phyloP scores from a whole-genome alignment of 2,797 vertebrate genomes.

The Phoeniculus purpureus region DNA sequence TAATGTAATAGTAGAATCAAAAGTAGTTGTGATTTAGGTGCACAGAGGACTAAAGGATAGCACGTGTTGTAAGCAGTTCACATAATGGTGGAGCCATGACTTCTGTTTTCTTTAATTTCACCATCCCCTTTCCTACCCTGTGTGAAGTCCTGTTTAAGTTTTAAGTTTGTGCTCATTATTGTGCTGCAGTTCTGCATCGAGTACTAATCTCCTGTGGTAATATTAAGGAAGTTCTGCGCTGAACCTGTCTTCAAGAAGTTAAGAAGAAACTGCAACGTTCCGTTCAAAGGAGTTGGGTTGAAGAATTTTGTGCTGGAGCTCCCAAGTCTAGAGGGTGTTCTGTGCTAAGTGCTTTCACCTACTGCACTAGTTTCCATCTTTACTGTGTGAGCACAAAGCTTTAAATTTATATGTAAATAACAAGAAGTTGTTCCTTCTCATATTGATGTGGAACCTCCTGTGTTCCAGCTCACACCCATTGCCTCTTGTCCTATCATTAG shows the following conservation, averaged over 20 bases:
- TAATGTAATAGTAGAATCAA: neutral
- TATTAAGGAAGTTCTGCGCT: neutral
- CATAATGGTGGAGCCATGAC: neutral
- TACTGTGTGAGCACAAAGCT: neutral
- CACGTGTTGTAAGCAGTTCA: neutral
- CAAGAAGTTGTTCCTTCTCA: no score
- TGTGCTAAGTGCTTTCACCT: neutral
- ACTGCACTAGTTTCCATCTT: neutral
- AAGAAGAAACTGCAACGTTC: neutral
- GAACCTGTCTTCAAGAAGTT: neutral
- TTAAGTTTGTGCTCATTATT: neutral
- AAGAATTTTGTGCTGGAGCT: neutral
- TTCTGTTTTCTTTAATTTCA: neutral
- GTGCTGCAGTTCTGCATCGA: neutral
- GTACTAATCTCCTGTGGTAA: neutral
- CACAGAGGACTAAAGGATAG: neutral
- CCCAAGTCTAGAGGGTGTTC: neutral
- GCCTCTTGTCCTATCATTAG: no score
- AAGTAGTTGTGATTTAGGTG: neutral
- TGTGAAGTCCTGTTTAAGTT: neutral
- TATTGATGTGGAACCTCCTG: no score
- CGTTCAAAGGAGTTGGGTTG: neutral
- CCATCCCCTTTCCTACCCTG: neutral
- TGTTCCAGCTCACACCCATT: no score
- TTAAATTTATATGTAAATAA: neutral